Evolutionary conservation across 2,113 vertebrate species (phyloP), one percentile per base, ranked within the genome.

Genomic region (Oncorhynchus clarkii): DNA sequence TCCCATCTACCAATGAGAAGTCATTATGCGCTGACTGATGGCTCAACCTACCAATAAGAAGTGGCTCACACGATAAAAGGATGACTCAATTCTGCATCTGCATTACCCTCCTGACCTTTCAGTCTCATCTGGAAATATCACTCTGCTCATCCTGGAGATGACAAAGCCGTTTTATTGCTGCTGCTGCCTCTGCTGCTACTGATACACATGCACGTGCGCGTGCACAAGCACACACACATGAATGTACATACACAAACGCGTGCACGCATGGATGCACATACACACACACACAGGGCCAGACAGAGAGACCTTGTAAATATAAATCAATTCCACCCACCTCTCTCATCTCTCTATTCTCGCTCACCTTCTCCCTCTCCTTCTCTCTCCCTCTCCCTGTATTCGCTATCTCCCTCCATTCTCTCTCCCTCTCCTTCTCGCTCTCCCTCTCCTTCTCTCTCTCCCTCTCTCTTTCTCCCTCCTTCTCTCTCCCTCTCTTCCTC

Each of bases 71-170:
- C 49, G 16, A 18, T 54, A 14, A 18, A 14, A 14, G 3, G 7
- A 18, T 18, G 49, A 54, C 12, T 54, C 13, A 54, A 54, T 13
- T 9, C 39, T 45, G 49, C 49, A 54, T 54, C 3, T 78, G 71
- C 68, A 67, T 62, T 67, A 62, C 18, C 54, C 72, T 71, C 54
- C 31, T 74, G 72, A 51, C 78, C 79, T 80, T 80, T 78, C 34
- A 27, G 51, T 7, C 34, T 49, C 67, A 66, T 51, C 65, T 48
- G 14, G 5, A 67, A 54, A 34, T 54, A 9, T 4, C 51, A 49
- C 27, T 62, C 71, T 75, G 74, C 51, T 71, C 67, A 48, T 31
- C n/a, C 26, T 54, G 26, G 2, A 39, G 6, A 70, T 73, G 60
- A 78, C 70, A 51, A 45, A 3, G 1, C 45, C 26, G 66, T 62